phyloP scores from a whole-genome alignment of 92 coral and sea anemone genomes.

The Parazoanthus swiftii region DNA sequence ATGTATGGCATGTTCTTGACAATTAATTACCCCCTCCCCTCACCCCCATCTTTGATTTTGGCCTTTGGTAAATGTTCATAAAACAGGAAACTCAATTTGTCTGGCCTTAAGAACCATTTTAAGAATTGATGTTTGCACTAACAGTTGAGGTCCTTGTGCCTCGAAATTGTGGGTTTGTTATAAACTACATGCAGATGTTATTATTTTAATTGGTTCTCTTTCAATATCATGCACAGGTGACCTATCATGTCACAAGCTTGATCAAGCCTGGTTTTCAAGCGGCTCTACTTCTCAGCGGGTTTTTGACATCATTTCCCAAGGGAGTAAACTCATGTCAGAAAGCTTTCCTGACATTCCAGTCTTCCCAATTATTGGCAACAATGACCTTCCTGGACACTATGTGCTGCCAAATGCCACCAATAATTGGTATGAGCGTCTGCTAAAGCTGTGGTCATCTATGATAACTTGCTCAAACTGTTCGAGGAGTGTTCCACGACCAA shows the following conservation, averaged over 20 bases:
- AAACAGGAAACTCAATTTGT: too few relatives aligned
- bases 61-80: too few relatives aligned
- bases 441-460: conserved; percentile 69
- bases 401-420: conserved; percentile 63
- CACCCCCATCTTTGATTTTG: too few relatives aligned
- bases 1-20: too few relatives aligned
- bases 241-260: conserved; percentile 68
- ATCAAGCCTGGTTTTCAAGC: conserved; percentile 49
- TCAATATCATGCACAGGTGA: conserved; percentile 63
- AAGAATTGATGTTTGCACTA: too few relatives aligned
- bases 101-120: too few relatives aligned
- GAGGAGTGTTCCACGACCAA: conserved; percentile 5
- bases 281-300: conserved; percentile 54
- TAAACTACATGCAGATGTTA: too few relatives aligned
- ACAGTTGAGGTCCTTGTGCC: too few relatives aligned
- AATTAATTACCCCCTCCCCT: too few relatives aligned
- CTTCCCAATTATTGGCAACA: conserved; percentile 88
- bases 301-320: conserved; percentile 56
- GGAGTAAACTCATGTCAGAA: conserved; percentile 34
- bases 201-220: background rate
- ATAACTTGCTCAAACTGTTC: conserved; percentile 64
- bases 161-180: too few relatives aligned
- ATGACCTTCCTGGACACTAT: conserved; percentile 94
- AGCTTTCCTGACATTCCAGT: conserved; percentile 77
- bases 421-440: conserved; percentile 72